These are phyloP conservation scores for Temnopleurus reevesii DNA, from an alignment of 53 echinoderm and acorn worm genomes.

Conservation along the genomic window DNA sequence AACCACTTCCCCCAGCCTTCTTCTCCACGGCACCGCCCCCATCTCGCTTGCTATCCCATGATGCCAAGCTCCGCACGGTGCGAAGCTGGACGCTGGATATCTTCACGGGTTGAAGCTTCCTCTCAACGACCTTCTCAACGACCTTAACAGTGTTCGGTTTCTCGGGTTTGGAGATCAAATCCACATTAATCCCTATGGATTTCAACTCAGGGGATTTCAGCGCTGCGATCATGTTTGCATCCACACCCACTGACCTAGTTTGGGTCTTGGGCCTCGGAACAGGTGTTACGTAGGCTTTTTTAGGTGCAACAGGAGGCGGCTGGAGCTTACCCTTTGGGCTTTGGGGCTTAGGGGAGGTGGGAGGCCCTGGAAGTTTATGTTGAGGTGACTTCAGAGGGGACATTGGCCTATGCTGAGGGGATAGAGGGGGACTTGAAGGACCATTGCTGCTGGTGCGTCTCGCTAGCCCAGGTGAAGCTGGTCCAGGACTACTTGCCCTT, in stretches of 20 bases:
- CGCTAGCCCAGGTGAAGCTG: background rate
- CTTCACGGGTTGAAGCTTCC: slow-evolving; percentile 33
- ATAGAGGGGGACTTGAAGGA: background rate
- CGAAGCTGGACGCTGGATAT: slow-evolving; percentile 47
- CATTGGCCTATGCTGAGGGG: slow-evolving; percentile 10
- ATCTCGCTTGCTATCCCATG: slow-evolving; percentile 27
- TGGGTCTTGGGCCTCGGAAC: slow-evolving; percentile 62
- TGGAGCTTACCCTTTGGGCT: slow-evolving; percentile 3
- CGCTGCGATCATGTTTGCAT: slow-evolving; percentile 58
- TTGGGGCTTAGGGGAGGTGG: slow-evolving; percentile 27
- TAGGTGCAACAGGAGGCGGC: slow-evolving; percentile 52
- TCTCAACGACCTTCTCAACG: background rate
- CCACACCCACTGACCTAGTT: slow-evolving; percentile 78
- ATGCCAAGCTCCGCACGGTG: slow-evolving; percentile 44
- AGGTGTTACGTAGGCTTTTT: slow-evolving; percentile 79
- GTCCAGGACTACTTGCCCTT: slow-evolving; percentile 50
- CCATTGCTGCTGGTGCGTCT: slow-evolving; percentile 23
- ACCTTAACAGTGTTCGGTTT: slow-evolving; percentile 39
- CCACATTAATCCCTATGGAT: slow-evolving; percentile 76
- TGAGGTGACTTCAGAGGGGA: slow-evolving; percentile 18
- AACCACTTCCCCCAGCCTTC: slow-evolving; percentile 27
- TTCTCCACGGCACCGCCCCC: background rate
- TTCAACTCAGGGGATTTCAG: slow-evolving; percentile 63
- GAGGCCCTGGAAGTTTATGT: background rate
- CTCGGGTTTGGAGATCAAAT: background rate